phyloP scores from a whole-genome alignment of 2,888 invertebrate genomes.

The Diachrysia chrysitis region DNA sequence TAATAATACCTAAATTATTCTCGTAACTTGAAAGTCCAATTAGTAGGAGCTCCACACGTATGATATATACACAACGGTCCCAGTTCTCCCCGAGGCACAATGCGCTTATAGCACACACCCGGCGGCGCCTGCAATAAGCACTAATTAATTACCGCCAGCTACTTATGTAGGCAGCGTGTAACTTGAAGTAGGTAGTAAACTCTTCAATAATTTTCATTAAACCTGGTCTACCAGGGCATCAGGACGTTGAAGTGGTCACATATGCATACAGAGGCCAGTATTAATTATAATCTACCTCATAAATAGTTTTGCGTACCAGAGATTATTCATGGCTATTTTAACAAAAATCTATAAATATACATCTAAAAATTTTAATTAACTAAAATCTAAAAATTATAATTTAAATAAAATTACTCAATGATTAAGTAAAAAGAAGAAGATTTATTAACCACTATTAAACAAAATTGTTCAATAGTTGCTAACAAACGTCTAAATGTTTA shows the following conservation, averaged over 20 bases:
- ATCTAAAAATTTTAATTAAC: too few species aligned
- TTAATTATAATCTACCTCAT: too few species aligned
- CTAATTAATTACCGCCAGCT: conserved; percentile 1
- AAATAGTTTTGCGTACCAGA: too few species aligned
- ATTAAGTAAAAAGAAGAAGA: too few species aligned
- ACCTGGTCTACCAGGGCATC: not conserved
- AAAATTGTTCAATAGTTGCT: too few species aligned
- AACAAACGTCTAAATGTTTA: too few species aligned
- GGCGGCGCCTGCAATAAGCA: conserved; percentile 2
- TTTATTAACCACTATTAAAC: too few species aligned
- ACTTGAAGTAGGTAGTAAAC: not conserved
- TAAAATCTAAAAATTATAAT: too few species aligned
- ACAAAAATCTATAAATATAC: too few species aligned
- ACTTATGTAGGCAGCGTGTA: not conserved
- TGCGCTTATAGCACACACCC: not conserved
- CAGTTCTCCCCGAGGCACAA: not conserved
- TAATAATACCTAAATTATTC: not conserved
- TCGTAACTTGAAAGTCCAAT: not conserved
- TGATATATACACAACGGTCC: not conserved
- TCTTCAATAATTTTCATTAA: not conserved
- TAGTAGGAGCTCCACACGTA: not conserved
- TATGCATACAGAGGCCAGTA: too few species aligned
- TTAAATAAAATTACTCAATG: too few species aligned
- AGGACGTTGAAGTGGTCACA: not conserved
- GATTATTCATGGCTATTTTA: too few species aligned